Percentiles rank a stretch among this genome's conserved stretches.
Evolutionary conservation across 2,888 invertebrate genomes (phyloP).

Genomic region (Galerucella nymphaeae): DNA sequence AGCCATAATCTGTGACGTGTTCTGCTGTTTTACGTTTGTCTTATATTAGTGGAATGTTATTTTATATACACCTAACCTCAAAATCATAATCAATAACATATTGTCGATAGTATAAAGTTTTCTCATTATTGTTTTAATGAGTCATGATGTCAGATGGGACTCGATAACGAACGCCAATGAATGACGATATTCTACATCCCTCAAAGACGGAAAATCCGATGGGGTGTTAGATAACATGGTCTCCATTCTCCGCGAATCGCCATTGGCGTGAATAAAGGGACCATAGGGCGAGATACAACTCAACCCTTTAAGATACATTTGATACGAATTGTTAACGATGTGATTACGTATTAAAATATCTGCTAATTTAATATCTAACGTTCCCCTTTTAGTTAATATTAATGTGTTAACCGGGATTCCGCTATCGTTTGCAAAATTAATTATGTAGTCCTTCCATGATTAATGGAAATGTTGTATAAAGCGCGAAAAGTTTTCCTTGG

Average conservation of each 20-base stretch:
- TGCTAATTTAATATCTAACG: constrained; percentile 54
- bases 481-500: constrained; percentile 7
- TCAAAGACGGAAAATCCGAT: constrained; percentile 46
- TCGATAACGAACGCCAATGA: constrained; percentile 34
- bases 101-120: too few species aligned
- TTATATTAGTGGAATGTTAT: too few species aligned
- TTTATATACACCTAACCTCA: too few species aligned
- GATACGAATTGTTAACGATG: constrained; percentile 63
- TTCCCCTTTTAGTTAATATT: constrained; percentile 42
- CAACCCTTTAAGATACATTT: constrained; percentile 60
- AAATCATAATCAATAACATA: too few species aligned
- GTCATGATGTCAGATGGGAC: neutral
- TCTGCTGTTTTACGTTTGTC: too few species aligned
- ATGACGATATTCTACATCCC: constrained; percentile 50
- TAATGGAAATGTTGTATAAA: constrained; percentile 37
- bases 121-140: neutral
- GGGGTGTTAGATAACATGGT: constrained; percentile 61
- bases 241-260: constrained; percentile 61
- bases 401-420: constrained; percentile 44
- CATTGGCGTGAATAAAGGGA: constrained; percentile 61
- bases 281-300: constrained; percentile 45
- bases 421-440: constrained; percentile 45
- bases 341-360: constrained; percentile 63
- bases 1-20: too few species aligned
- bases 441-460: constrained; percentile 41